A percentile compares a stretch with the other conserved stretches of the same genome.
These are phyloP conservation scores for Brachirus orientalis DNA, from an alignment of 2,113 vertebrate genomes.

Conservation along the genomic window DNA sequence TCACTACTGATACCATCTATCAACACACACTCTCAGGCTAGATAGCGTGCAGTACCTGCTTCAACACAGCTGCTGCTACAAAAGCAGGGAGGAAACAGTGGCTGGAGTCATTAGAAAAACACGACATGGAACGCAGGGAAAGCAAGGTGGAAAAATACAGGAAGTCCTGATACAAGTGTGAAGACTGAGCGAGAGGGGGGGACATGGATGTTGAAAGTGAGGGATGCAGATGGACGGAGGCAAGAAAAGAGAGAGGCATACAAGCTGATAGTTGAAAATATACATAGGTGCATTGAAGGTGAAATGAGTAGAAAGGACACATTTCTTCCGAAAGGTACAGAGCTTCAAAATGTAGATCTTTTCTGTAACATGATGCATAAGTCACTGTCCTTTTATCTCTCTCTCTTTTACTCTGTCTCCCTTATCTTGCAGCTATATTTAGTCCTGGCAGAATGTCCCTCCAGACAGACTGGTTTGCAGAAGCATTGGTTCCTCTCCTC, in stretches of 20 bases:
- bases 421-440: slow-evolving; percentile 82
- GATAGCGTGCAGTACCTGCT: slow-evolving; percentile 75
- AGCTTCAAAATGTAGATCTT: slow-evolving; percentile 44
- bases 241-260: neutral
- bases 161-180: slow-evolving; percentile 77
- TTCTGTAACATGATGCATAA: slow-evolving; percentile 66
- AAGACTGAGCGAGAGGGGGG: slow-evolving; percentile 37
- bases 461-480: slow-evolving; percentile 76
- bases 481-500: slow-evolving; percentile 48
- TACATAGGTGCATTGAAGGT: neutral
- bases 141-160: slow-evolving; percentile 84
- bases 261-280: neutral
- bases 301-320: slow-evolving; percentile 3
- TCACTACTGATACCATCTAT: slow-evolving; percentile 71
- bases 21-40: slow-evolving; percentile 64
- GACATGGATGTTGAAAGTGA: slow-evolving; percentile 20
- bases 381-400: slow-evolving; percentile 65
- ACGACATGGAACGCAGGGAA: slow-evolving; percentile 58
- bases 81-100: slow-evolving; percentile 69
- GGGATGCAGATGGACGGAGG: neutral
- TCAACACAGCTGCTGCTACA: slow-evolving; percentile 80
- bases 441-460: slow-evolving; percentile 76
- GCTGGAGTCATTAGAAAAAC: slow-evolving; percentile 73
- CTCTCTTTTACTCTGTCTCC: slow-evolving; percentile 53
- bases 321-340: slow-evolving; percentile 22